phyloP scores from a whole-genome alignment of 2,797 vertebrate species.

The Remorina albescens region DNA sequence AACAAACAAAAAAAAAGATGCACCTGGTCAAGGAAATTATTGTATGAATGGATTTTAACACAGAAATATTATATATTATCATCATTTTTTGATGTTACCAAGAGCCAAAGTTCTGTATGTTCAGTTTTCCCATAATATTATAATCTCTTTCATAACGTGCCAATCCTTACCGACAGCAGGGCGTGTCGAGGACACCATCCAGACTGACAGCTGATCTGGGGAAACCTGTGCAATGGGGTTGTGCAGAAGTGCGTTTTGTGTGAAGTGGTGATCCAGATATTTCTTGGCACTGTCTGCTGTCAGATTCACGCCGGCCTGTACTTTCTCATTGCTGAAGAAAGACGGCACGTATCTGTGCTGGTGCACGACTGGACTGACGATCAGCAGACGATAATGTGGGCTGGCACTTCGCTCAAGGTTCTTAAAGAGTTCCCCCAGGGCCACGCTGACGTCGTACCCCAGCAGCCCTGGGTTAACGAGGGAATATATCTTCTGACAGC shows the following conservation, averaged over 20 bases:
- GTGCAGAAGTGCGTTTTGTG: neutral
- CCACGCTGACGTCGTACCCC: constrained; percentile 83
- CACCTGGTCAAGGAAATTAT: neutral
- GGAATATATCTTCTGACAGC: constrained; percentile 80
- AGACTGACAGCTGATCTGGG: constrained; percentile 76
- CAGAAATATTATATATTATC: no score
- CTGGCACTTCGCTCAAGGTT: constrained; percentile 64
- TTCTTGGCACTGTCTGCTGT: constrained; percentile 43
- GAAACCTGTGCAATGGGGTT: constrained; percentile 57
- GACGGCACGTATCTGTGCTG: constrained; percentile 85
- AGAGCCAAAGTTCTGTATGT: no score
- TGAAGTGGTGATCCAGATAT: constrained; percentile 82
- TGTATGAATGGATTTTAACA: neutral
- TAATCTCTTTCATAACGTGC: neutral
- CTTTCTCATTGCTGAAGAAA: constrained; percentile 83
- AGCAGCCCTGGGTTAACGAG: constrained; percentile 82
- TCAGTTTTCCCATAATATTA: neutral
- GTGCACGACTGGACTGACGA: constrained; percentile 79
- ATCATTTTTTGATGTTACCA: neutral
- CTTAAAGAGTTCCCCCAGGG: constrained; percentile 79
- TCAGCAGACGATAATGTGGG: constrained; percentile 76
- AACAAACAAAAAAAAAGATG: constrained; percentile 9
- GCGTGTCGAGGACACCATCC: constrained; percentile 81
- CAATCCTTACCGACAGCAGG: constrained; percentile 84
- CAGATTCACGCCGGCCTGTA: constrained; percentile 68